A percentile compares a stretch with the other conserved stretches of the same genome.
Conservation (phyloP, 2,888 invertebrate species). For the Thalpophila matura region DNA sequence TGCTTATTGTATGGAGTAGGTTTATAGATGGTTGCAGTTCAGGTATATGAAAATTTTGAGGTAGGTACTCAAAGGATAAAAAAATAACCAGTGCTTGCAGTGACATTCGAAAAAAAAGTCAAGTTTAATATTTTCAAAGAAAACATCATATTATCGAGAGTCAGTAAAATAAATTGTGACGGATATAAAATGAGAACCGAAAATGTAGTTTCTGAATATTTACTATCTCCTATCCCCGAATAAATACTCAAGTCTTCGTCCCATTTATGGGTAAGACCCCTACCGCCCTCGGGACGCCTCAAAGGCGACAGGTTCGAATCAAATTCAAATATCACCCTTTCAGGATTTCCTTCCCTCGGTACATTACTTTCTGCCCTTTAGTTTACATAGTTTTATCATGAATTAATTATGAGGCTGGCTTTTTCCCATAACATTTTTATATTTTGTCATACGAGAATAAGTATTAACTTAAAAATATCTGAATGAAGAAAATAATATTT, state of each 20-base stretch:
- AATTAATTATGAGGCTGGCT: constrained; percentile 53
- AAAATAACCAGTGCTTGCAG: no score
- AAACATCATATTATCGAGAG: no score
- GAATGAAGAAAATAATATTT: neutral
- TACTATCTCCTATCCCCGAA: constrained; percentile 35
- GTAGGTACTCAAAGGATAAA: no score
- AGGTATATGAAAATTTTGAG: no score
- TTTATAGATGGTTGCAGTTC: no score
- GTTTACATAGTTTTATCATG: constrained; percentile 51
- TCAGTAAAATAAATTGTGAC: neutral
- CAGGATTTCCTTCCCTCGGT: constrained; percentile 34
- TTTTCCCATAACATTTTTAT: constrained; percentile 11
- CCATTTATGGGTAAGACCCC: constrained; percentile 46
- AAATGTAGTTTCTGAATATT: constrained; percentile 22
- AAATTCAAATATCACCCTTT: constrained; percentile 66
- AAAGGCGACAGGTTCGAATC: constrained; percentile 60
- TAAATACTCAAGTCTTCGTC: constrained; percentile 42
- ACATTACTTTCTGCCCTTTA: constrained; percentile 47
- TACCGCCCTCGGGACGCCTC: constrained; percentile 51
- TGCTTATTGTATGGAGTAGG: no score
- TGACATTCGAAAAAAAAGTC: no score
- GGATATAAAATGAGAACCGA: neutral
- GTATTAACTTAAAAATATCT: neutral
- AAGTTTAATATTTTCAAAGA: no score
- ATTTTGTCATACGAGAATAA: constrained; percentile 12